Conservation (phyloP, 1,140 invertebrate species). For the Musca domestica region DNA sequence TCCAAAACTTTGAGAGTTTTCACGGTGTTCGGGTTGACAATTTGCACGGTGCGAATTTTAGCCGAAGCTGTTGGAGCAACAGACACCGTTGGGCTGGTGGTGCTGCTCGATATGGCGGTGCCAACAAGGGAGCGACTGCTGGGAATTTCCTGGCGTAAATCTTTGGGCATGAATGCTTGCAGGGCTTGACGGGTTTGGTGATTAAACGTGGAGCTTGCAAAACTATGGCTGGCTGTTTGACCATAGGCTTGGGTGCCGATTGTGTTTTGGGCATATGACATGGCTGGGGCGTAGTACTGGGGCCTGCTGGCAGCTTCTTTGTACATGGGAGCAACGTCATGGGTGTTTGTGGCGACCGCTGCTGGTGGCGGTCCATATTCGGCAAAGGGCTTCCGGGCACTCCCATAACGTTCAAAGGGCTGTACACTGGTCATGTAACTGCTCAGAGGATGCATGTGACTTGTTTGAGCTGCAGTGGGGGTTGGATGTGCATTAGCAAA, state of each 20-base stretch:
- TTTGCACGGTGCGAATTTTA: constrained; percentile 43
- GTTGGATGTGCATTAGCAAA: not conserved
- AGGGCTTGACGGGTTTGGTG: constrained; percentile 38
- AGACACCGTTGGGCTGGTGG: not conserved
- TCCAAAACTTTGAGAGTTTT: constrained; percentile 45
- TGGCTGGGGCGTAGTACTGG: constrained; percentile 42
- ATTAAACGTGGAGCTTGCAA: constrained; percentile 21
- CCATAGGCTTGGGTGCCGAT: not conserved
- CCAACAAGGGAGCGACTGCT: not conserved
- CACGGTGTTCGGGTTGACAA: constrained; percentile 37
- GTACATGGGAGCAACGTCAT: constrained; percentile 45
- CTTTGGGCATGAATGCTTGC: constrained; percentile 46
- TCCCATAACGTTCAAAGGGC: constrained; percentile 39
- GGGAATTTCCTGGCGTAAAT: constrained; percentile 31
- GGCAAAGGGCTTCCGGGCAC: constrained; percentile 23
- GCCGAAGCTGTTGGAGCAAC: not conserved
- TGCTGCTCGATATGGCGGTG: not conserved
- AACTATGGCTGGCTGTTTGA: constrained; percentile 20
- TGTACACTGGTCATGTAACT: constrained; percentile 47
- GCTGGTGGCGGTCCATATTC: constrained; percentile 25
- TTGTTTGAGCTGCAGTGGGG: not conserved
- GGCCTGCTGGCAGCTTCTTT: constrained; percentile 42
- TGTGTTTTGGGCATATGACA: constrained; percentile 33
- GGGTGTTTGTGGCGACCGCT: constrained; percentile 27
- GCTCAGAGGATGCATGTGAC: constrained; percentile 34